These are phyloP conservation scores for Macaria notata DNA, from an alignment of 2,888 invertebrate species.

Conservation along the genomic window DNA sequence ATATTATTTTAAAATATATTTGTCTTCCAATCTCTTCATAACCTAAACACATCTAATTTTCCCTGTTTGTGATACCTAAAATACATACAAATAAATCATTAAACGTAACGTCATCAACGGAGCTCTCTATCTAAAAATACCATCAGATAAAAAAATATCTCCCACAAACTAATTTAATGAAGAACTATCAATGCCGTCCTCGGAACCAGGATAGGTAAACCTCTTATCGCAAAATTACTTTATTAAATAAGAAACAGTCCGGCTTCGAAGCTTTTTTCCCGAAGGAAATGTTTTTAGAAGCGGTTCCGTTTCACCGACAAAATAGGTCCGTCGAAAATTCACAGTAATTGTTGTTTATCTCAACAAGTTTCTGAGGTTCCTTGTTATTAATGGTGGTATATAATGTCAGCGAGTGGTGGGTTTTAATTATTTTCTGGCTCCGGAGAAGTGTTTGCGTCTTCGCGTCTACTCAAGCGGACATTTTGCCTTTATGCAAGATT, in stretches of 20 bases:
- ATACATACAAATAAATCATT: too few species aligned
- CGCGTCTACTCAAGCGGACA: conserved; percentile 53
- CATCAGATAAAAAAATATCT: conserved; percentile 6
- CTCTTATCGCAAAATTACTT: conserved; percentile 26
- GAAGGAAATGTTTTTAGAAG: conserved; percentile 37
- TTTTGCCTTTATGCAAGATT: conserved; percentile 57
- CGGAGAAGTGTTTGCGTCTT: conserved; percentile 54
- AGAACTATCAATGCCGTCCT: conserved; percentile 16
- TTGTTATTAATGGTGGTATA: conserved; percentile 75
- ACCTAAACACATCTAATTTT: too few species aligned
- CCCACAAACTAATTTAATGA: conserved; percentile 15
- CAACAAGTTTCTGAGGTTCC: conserved; percentile 64
- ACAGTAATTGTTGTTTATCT: conserved; percentile 72
- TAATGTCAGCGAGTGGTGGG: conserved; percentile 64
- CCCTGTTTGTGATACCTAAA: too few species aligned
- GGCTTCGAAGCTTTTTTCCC: conserved; percentile 27
- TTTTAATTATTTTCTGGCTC: conserved; percentile 72
- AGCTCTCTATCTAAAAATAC: background rate
- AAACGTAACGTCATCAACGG: too few species aligned
- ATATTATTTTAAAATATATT: too few species aligned
- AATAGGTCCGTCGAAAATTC: conserved; percentile 54
- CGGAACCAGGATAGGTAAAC: conserved; percentile 19
- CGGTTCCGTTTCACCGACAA: conserved; percentile 30
- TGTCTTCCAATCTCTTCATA: too few species aligned
- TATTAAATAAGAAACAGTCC: conserved; percentile 21